Base-by-base conservation (phyloP, 1,140 invertebrate genomes). In the Colletes latitarsis region DNA sequence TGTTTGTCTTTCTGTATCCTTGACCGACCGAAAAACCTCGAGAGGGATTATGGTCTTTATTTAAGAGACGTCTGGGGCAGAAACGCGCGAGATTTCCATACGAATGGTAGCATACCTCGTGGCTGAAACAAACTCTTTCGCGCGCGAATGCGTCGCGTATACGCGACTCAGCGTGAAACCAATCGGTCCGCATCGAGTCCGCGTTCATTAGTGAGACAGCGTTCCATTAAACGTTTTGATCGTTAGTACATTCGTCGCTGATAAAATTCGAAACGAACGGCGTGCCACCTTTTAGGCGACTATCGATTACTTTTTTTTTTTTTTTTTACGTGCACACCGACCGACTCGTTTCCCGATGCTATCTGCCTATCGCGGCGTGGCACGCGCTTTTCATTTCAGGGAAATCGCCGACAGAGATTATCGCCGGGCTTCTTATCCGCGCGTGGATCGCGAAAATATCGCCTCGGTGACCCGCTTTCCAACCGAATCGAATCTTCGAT, bases 201-300 rank as follows among this genome's bases (percentile, higher is more conserved):
- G 41, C 79, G 63, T 39, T 86, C 68, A 82, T 88, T 86, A 82
- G 52, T 77, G 64, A 68, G 30, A 62, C 60, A 79, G 49, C 79
- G 60, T 55, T 58, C 67, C 74, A 82, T 63, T 15, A 63, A 41
- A 63, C 30, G 60, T 41, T 63, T 63, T 12, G 39, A 63, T 41
- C 60, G 60, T 14, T 10, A 17, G 30, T 15, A 14, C 14, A 30
- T 14, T 39, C 60, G 60, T 30, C 10, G 30, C 21, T 21, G 60
- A 62, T 62, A 30, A 39, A 62, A 62, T 15, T 15, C 60, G 3
- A 21, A 21, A 3, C 60, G 14, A 62, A 39, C 60, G 6, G 14
- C 30, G 30, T 41, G 39, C 60, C 60, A 12, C 60, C 49, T 63
- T 87, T 87, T 85, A 80, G 69, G 60, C 55, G 82, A 19, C 17